Base-by-base conservation (phyloP, 2,888 invertebrate genomes). In the Xanthorhoe designata region DNA sequence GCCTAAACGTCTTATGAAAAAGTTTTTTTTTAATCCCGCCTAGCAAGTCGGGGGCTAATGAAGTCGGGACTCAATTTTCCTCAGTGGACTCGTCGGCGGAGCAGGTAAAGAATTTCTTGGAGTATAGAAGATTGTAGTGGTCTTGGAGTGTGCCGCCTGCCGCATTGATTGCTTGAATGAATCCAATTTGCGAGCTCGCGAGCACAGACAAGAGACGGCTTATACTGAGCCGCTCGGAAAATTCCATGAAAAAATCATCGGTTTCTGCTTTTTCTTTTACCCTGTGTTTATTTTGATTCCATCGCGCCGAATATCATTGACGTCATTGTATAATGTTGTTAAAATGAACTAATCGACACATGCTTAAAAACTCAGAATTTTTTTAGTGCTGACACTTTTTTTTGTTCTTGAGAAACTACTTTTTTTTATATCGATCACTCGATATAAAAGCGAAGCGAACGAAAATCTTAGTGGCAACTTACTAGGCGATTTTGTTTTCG, bases 51-150 rank as follows among this genome's bases (percentile, higher is more conserved):
- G 80, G 59, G 78, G 85, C 87, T 91, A 91, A 91, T 92, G 90
- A 92, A 89, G 84, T 85, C 79, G 79, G 85, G 88, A 90, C 88
- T 88, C 86, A 84, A 90, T 91, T 90, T 88, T 75, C 73, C 64
- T 65, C 74, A 78, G 75, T 76, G 76, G 79, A 79, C 77, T 78
- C 72, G 72, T 70, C 70, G 72, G 56, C 70, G 74, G 69, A 70
- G 69, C 72, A 74, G 74, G 72, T 72, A 69, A 60, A 64, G 63
- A 71, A 71, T 69, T 70, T 69, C 66, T 71, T 70, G 67, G 74
- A 73, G 74, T 74, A 77, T 75, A 76, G 71, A 73, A 78, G 72
- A 74, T 74, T 69, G 76, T 70, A 71, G 75, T 72, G 68, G 74
- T 70, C 64, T 65, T 64, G 19, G 64, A 74, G 70, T 66, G 68